Evolutionary conservation across 2,113 vertebrate genomes (phyloP), one percentile per base, ranked within the genome.

Genomic region (Prochilodus magdalenae): DNA sequence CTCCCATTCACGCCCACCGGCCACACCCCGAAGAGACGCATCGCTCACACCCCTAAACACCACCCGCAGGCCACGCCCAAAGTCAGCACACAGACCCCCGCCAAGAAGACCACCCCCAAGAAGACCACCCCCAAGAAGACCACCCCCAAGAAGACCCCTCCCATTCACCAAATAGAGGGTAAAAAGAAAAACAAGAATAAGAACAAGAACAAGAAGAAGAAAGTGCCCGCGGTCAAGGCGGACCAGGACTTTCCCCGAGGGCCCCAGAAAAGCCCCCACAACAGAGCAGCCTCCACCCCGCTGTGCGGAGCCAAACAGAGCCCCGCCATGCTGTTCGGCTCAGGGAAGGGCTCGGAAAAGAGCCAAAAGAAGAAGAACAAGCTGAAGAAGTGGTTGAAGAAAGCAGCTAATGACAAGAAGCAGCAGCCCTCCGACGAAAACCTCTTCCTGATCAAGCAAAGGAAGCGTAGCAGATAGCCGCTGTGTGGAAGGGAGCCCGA

Each of bases 361-460:
- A 22, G 79, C 81, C 63, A 77, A 22, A 57, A 2, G 24, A 77
- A 63, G 63, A 10, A 2, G 27, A 77, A 16, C n/a, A 88, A 57
- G 55, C 88, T 71, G 15, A 87, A 67, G 81, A 82, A 81, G 40
- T 77, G 79, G 22, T 47, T 66, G 0, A 14, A 14, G 73, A 84
- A 66, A 0, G n/a, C 77, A 1, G 51, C 72, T 7, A 90, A 84
- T 69, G 86, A 75, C 27, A 8, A 0, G 1, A 62, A 81, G 24
- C 70, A 79, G 83, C 86, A 88, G 77, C 87, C 89, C 13, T 71
- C 80, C 0, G 92, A 94, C 16, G 93, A 94, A 78, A 90, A 95
- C 86, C 91, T 95, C 65, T 93, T 95, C 73, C 55, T 59, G 47
- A 94, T 95, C 82, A 94, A 94, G 85, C 93, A 94, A 81, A 92